Evolutionary conservation across 1,140 invertebrate genomes (phyloP).

Genomic region (Zaprionus camerounensis): DNA sequence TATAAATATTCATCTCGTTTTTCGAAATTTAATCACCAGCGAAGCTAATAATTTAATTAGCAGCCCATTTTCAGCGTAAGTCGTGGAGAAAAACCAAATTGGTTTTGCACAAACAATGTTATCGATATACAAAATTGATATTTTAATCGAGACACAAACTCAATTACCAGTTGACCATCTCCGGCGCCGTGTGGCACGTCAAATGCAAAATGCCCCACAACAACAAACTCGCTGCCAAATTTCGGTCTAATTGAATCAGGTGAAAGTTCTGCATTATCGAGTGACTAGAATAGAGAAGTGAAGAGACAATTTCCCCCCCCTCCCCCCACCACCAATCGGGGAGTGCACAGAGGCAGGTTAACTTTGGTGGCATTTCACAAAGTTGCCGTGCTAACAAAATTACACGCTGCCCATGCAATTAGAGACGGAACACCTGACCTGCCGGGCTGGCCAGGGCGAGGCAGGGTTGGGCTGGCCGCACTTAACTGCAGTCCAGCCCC

Average conservation of each 20-base stretch:
- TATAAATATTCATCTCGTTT: too few relatives aligned
- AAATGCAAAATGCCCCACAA: slow-evolving; percentile 10
- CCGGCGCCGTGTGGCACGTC: not conserved
- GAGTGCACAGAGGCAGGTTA: not conserved
- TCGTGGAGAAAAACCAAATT: not conserved
- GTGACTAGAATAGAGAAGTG: not conserved
- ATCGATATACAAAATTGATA: not conserved
- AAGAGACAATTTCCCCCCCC: too few relatives aligned
- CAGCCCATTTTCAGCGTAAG: not conserved
- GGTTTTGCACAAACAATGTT: not conserved
- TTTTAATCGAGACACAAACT: not conserved
- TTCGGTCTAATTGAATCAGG: slow-evolving; percentile 65
- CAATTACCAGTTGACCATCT: not conserved
- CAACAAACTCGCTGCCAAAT: slow-evolving; percentile 22
- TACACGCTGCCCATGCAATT: slow-evolving; percentile 60
- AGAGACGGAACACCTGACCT: slow-evolving; percentile 16
- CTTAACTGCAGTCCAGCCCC: not conserved
- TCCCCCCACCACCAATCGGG: too few relatives aligned
- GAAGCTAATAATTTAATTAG: too few relatives aligned
- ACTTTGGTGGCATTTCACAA: slow-evolving; percentile 38
- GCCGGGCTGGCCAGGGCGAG: not conserved
- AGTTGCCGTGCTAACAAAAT: slow-evolving; percentile 48
- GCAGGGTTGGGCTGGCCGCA: not conserved
- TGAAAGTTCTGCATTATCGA: slow-evolving; percentile 63
- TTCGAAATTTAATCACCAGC: too few relatives aligned